These are phyloP conservation scores for Metallyticus violacea DNA, from an alignment of 2,888 invertebrate species.

Conservation along the genomic window DNA sequence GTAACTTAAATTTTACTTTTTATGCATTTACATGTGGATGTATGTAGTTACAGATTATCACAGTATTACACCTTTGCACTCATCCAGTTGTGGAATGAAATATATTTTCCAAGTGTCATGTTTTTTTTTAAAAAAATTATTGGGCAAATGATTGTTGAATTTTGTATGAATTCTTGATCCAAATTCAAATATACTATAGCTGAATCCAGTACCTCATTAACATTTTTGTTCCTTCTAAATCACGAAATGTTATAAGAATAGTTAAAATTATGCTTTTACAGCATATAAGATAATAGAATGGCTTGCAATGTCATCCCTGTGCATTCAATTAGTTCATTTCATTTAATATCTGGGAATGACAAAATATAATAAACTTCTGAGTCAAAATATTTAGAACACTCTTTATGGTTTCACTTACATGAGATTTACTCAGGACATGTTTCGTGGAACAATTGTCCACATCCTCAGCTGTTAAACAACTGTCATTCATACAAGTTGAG, in stretches of 20 bases:
- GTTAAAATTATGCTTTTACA: not conserved
- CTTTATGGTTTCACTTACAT: too few species aligned
- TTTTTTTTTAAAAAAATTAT: not conserved
- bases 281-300: not conserved
- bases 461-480: too few species aligned
- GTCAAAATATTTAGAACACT: too few species aligned
- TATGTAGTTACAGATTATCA: not conserved
- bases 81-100: not conserved
- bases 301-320: not conserved
- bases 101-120: not conserved
- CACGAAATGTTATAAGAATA: not conserved
- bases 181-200: not conserved
- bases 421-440: too few species aligned
- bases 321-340: too few species aligned
- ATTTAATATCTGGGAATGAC: too few species aligned
- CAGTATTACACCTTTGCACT: not conserved
- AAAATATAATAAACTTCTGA: too few species aligned
- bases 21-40: conserved; percentile 5
- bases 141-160: not conserved
- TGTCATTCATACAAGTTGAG: too few species aligned
- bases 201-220: not conserved
- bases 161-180: not conserved
- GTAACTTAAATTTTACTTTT: not conserved
- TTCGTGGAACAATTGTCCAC: too few species aligned
- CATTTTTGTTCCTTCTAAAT: not conserved